Evolutionary conservation across 2,797 vertebrate genomes (phyloP).

Genomic region (Molossus molossus): DNA sequence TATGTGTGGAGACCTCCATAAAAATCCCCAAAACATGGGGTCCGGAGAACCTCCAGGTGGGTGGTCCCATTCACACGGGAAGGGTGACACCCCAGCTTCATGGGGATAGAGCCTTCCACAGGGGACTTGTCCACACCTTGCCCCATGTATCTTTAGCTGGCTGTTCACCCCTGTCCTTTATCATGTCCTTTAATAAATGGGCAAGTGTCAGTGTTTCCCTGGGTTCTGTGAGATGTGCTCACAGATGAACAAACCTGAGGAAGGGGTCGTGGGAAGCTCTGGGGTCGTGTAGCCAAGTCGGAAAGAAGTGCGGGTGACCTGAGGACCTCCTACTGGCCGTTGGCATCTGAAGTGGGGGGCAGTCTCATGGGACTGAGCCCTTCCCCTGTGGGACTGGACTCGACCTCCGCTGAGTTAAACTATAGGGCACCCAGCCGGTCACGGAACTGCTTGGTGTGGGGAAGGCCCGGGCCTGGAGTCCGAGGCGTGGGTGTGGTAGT

Average conservation of each 20-base stretch:
- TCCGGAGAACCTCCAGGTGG: neutral
- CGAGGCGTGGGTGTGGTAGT: no score
- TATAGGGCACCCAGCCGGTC: no score
- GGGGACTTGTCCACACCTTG: neutral
- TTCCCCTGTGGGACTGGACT: no score
- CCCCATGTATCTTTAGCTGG: neutral
- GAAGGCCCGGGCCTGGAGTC: neutral
- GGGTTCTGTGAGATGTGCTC: neutral
- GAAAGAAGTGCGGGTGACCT: neutral
- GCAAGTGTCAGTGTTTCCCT: neutral
- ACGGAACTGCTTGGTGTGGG: neutral
- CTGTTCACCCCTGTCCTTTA: neutral
- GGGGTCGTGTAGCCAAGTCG: neutral
- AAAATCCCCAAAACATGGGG: neutral
- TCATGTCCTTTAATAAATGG: neutral
- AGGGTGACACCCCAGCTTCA: neutral
- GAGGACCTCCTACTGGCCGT: no score
- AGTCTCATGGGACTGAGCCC: no score
- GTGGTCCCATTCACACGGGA: neutral
- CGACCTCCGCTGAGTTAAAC: no score
- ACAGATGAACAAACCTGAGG: neutral
- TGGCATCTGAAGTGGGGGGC: no score
- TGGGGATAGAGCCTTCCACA: fast-evolving
- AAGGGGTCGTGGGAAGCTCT: neutral
- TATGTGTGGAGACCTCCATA: neutral